Evolutionary conservation across 2,113 vertebrate species (phyloP), one percentile per base, ranked within the genome.

Genomic region (Phyllostomus hastatus): DNA sequence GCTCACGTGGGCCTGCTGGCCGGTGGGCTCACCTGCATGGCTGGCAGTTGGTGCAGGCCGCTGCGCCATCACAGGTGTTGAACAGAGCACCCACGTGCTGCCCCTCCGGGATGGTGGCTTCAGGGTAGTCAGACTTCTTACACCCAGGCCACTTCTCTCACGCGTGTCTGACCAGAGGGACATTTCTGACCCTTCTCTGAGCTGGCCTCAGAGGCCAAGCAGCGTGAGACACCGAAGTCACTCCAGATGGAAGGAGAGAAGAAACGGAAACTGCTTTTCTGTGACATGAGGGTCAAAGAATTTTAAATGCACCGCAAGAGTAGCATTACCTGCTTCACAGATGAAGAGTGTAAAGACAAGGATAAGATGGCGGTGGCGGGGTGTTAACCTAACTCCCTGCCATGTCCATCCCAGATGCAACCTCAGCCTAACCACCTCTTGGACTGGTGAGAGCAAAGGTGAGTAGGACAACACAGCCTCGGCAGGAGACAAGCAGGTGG

Each of bases 21-120:
- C 50, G 46, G n/a, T 11, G 26, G 7, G 10, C 0, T 5, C 2
- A 28, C 10, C 9, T 10, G 5, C 3, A 0, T 79, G 10, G 33
- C 1, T 76, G 35, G 31, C 14, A 14, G 8, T 12, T 28, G 7
- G 7, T 35, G 22, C 12, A 10, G 22, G 16, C 35, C n/a, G 6
- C 11, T 16, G 28, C 7, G 0, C 12, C 9, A 4, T 19, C 19
- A 22, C 57, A 59, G 1, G 12, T 80, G 7, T 6, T 41, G 26
- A 24, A 14, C 31, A 73, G 38, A 48, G 10, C 2, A 17, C 4
- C 24, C 41, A 24, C 26, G 1, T 19, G 24, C 35, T 61, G 1
- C 22, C n/a, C 75, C 67, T 70, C 28, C 10, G 57, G 19, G 5
- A 84, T 11, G 26, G 1, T 66, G 28, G 5, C 17, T 9, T 64